These are phyloP conservation scores for Okamejei kenojei DNA, from an alignment of 2,797 vertebrate genomes.

Conservation along the genomic window DNA sequence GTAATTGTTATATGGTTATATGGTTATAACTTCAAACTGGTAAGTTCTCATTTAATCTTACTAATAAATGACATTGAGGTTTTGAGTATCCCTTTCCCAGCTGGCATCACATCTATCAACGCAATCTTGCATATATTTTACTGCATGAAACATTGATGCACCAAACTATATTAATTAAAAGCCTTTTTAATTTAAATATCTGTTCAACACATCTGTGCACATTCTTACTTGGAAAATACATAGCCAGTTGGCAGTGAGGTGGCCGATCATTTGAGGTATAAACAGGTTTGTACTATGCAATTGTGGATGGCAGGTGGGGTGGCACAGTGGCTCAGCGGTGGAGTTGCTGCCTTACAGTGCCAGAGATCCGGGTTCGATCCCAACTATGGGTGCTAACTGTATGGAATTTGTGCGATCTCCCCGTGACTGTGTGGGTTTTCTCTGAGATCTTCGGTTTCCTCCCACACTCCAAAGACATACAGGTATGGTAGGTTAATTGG, in stretches of 20 bases:
- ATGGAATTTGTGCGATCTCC: too few relatives aligned
- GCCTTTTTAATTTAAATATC: neutral
- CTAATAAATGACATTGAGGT: neutral
- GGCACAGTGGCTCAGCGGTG: too few relatives aligned
- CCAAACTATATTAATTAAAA: neutral
- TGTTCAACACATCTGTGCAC: neutral
- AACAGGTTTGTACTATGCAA: neutral
- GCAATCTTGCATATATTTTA: neutral
- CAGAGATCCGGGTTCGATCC: too few relatives aligned
- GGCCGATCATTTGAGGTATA: neutral
- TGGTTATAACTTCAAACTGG: too few relatives aligned
- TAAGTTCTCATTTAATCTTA: too few relatives aligned
- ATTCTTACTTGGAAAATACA: neutral
- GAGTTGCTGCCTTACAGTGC: too few relatives aligned
- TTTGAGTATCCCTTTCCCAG: slow-evolving; percentile 23
- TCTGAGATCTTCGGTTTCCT: too few relatives aligned
- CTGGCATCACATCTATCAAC: slow-evolving; percentile 18
- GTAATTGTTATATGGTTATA: too few relatives aligned
- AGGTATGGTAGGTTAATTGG: too few relatives aligned
- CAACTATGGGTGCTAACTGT: too few relatives aligned
- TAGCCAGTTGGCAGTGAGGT: neutral
- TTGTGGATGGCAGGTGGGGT: neutral
- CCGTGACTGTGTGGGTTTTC: too few relatives aligned
- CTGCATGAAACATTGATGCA: neutral
- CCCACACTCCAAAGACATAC: too few relatives aligned